Percentiles rank a stretch among this genome's conserved stretches.
Conservation (phyloP, 1,140 invertebrate species). For the Diabrotica virgifera region DNA sequence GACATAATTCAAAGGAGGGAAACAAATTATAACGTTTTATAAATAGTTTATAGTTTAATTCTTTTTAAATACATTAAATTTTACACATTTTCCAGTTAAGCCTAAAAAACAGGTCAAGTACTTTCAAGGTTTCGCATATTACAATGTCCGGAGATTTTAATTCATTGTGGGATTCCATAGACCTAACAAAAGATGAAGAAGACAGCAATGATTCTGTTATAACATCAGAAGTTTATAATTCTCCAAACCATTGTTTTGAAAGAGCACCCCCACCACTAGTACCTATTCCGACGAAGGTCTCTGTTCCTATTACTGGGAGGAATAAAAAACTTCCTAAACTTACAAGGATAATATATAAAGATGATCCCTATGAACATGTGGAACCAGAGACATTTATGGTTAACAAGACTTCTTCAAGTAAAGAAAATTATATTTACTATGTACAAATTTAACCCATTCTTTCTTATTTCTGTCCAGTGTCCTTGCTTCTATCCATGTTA, state of each 20-base stretch:
- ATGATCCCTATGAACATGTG: background rate
- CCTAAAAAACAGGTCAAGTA: too few species aligned
- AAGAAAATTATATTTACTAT: background rate
- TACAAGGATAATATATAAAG: background rate
- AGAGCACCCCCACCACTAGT: constrained; percentile 3
- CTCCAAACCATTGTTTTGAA: background rate
- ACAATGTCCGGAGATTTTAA: too few species aligned
- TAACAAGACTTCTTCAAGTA: background rate
- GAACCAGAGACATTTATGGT: background rate
- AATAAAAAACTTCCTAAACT: constrained; percentile 6
- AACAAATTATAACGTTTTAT: too few species aligned
- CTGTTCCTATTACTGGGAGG: background rate
- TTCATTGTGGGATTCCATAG: background rate
- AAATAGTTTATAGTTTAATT: too few species aligned
- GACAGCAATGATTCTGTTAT: background rate
- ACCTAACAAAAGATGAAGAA: constrained; percentile 16
- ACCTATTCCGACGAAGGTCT: background rate
- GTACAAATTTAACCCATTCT: too few species aligned
- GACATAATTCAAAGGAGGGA: too few species aligned
- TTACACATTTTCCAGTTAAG: too few species aligned
- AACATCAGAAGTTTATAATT: background rate
- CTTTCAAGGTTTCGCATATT: too few species aligned
- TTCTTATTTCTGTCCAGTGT: too few species aligned
- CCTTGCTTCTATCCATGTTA: too few species aligned
- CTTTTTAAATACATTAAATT: too few species aligned